A percentile compares a stretch with the other conserved stretches of the same genome.
Evolutionary conservation across 2,888 invertebrate genomes (phyloP).

Genomic region (Folsomia candida): DNA sequence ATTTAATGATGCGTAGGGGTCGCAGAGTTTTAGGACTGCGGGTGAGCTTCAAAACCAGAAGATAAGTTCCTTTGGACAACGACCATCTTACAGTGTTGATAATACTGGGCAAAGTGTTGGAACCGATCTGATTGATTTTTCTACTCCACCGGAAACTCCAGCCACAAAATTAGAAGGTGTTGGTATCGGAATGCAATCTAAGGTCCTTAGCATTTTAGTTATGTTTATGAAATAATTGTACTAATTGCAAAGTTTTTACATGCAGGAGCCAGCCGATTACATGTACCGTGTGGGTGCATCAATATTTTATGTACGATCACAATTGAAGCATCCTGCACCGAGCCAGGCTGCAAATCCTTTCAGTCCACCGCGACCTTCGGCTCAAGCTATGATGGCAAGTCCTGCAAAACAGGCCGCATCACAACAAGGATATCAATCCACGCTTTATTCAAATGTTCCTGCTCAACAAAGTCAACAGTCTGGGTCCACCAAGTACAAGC

Average conservation of each 20-base stretch:
- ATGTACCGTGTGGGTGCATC: slow-evolving; percentile 50
- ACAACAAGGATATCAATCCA: not conserved
- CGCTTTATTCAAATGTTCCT: slow-evolving; percentile 10
- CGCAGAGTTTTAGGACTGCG: slow-evolving; percentile 41
- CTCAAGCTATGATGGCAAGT: slow-evolving; percentile 30
- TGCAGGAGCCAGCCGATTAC: slow-evolving; percentile 39
- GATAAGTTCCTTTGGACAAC: slow-evolving; percentile 11
- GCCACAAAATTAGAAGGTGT: not conserved
- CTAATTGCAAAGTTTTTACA: not conserved
- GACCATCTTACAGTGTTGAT: not conserved
- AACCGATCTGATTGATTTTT: slow-evolving; percentile 44
- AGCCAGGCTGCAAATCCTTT: slow-evolving; percentile 38
- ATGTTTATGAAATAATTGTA: not conserved
- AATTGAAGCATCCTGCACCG: slow-evolving; percentile 34
- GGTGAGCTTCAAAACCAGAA: slow-evolving; percentile 22
- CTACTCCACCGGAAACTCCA: slow-evolving; percentile 36
- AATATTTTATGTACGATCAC: slow-evolving; percentile 48
- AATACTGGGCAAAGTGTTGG: slow-evolving; percentile 4
- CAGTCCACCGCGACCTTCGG: slow-evolving; percentile 48
- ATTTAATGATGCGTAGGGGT: slow-evolving; percentile 24
- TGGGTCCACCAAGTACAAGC: not conserved
- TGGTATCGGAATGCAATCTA: not conserved
- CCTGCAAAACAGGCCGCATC: not conserved
- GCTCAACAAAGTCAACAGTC: not conserved
- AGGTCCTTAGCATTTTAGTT: slow-evolving; percentile 3